Percentiles rank a stretch among this genome's conserved stretches.
These are phyloP conservation scores for Prolemur simus DNA, from an alignment of 2,113 vertebrate genomes.

Conservation along the genomic window DNA sequence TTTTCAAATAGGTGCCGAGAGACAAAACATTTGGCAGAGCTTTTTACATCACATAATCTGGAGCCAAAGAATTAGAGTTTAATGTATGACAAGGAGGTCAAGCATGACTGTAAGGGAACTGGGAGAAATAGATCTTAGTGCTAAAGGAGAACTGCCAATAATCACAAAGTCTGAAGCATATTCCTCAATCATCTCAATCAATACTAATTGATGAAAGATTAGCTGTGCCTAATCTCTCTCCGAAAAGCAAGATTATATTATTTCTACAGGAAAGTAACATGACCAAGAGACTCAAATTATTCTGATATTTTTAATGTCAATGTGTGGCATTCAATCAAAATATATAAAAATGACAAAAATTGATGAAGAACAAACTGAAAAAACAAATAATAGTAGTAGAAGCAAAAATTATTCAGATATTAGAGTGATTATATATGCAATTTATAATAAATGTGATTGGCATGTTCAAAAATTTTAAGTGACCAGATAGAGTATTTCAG, in stretches of 20 bases:
- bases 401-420: not conserved
- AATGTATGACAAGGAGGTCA: not conserved
- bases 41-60: not conserved
- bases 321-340: not conserved
- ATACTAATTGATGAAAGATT: not conserved
- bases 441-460: not conserved
- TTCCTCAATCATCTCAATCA: not conserved
- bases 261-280: not conserved
- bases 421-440: not conserved
- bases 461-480: not conserved
- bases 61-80: not conserved
- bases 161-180: rapidly evolving
- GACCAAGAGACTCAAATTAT: not conserved
- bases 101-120: no score
- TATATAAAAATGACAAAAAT: not conserved
- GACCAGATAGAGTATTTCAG: not conserved
- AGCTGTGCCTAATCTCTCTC: no score
- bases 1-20: not conserved
- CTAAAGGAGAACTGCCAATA: not conserved
- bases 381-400: not conserved
- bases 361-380: not conserved
- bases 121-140: not conserved
- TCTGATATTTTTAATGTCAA: not conserved
- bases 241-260: not conserved
- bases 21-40: not conserved